phyloP scores from a whole-genome alignment of 1,140 invertebrate species.

The Linepithema humile region DNA sequence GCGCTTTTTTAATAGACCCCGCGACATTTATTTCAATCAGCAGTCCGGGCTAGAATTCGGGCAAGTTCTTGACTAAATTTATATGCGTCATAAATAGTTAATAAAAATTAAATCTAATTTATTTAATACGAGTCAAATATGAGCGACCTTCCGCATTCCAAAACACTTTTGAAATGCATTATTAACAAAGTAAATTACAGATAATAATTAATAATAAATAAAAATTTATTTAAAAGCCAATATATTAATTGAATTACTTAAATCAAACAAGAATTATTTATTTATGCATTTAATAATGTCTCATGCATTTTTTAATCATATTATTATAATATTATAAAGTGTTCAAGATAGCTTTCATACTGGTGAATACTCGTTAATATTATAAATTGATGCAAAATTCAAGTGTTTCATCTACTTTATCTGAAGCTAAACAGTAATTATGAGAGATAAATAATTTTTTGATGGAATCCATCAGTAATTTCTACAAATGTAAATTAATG shows the following conservation, averaged over 20 bases:
- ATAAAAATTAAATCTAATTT: no score
- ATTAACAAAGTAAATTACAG: not conserved
- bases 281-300: not conserved
- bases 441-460: not conserved
- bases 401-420: not conserved
- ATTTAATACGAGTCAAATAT: no score
- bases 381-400: not conserved
- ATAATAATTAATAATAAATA: not conserved
- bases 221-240: not conserved
- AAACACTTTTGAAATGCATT: not conserved
- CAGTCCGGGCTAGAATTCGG: not conserved
- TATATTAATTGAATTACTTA: not conserved
- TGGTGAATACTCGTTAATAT: not conserved
- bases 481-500: conserved; percentile 33
- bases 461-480: not conserved
- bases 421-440: not conserved
- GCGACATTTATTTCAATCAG: not conserved
- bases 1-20: not conserved
- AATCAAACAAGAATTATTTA: not conserved
- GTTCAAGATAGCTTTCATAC: not conserved
- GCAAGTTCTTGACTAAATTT: not conserved
- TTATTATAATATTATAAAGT: not conserved
- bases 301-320: not conserved
- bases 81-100: not conserved
- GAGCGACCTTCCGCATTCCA: no score